A percentile compares a stretch with the other conserved stretches of the same genome.
phyloP scores from a whole-genome alignment of 2,113 vertebrate genomes.

The Brienomyrus brachyistius region DNA sequence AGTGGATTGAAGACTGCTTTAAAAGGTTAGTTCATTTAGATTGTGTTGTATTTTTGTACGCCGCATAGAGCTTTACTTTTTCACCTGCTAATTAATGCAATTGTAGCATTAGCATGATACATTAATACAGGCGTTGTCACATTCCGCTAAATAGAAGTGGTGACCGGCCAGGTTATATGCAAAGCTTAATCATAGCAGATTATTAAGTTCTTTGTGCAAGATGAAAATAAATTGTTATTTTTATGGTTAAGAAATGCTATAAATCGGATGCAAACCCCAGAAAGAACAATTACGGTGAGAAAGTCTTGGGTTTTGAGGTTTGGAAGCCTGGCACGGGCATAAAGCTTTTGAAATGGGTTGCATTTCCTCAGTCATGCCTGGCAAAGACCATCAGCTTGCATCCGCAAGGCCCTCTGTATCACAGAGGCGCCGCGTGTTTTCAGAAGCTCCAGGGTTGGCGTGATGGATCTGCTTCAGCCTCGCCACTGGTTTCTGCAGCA shows the following conservation, averaged over 20 bases:
- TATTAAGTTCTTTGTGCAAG: not conserved
- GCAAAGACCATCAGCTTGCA: not conserved
- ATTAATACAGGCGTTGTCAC: not conserved
- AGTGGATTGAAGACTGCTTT: not conserved
- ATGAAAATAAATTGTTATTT: not conserved
- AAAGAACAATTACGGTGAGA: not conserved
- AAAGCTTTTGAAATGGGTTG: not conserved
- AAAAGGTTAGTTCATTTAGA: not conserved
- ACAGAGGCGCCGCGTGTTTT: not conserved
- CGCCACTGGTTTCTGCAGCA: not conserved
- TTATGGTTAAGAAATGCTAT: not conserved
- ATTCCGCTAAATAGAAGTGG: not conserved
- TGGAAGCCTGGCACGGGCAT: not conserved
- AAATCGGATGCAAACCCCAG: not conserved
- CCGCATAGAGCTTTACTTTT: not conserved
- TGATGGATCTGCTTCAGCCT: not conserved
- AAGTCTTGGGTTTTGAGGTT: not conserved
- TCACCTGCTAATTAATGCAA: not conserved
- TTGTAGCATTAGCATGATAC: not conserved
- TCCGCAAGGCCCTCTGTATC: not conserved
- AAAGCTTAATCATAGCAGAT: not conserved
- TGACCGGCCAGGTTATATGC: not conserved
- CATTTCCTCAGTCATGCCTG: not conserved
- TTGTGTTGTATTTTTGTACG: not conserved
- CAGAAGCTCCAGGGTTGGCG: not conserved